Base-by-base conservation (phyloP, 2,888 invertebrate species). In the Hymenopus coronatus region DNA sequence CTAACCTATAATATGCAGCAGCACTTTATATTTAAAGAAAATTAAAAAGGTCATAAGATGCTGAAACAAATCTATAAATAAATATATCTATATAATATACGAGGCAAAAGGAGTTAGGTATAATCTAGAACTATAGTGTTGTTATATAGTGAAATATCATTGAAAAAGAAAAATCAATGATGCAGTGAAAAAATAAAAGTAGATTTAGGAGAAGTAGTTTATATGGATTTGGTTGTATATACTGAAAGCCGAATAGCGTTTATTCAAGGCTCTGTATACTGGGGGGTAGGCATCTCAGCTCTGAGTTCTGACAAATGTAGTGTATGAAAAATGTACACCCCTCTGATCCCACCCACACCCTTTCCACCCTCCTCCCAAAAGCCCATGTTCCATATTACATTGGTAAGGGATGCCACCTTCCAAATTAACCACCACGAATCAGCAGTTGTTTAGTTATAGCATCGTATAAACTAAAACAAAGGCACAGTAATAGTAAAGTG, bases 91-190 rank as follows among this genome's bases (percentile, higher is more conserved):
- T 88, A 88, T 89, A 84, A 89, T 88, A 89, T 89, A 89, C 83
- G 85, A 86, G 81, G 88, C 85, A 88, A 88, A 85, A 90, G 82
- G 83, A 88, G 88, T 28, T 87, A 88, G 87, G 46, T 88, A 89
- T 88, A 84, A 88, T 87, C 87, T 90, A 90, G 89, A 88, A 82
- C 85, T 88, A 88, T 89, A 89, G 89, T 85, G 88, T 89, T 89
- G 89, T 90, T 89, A 86, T 89, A 88, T 83, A 83, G 28, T 81
- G 27, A 87, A 86, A 86, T 88, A 85, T 84, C 83, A 84, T 84
- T 84, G 46, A 28, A 28, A 86, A 88, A 88, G 70, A 30, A 30
- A 83, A 83, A 9, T 30, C 83, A 83, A 20, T 83, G 30, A 33
- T 83, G 83, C 28, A 33, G 83, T 30, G 81, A 87, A 87, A n/a